phyloP scores from a whole-genome alignment of 2,888 invertebrate species.

The Seladonia tumulorum region DNA sequence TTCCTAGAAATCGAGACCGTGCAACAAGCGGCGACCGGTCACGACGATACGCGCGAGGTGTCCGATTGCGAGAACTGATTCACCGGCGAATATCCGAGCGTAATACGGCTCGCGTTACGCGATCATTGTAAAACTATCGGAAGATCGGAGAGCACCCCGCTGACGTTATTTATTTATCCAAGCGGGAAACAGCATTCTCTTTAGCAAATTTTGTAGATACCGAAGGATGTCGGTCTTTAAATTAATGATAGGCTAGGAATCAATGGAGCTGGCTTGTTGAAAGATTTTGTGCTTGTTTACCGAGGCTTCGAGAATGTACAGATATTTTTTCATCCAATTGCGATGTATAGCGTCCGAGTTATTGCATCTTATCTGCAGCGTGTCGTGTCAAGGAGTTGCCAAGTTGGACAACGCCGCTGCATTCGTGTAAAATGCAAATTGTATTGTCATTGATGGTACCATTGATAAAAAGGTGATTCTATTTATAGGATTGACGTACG shows the following conservation, averaged over 20 bases:
- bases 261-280: neutral
- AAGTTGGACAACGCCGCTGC: neutral
- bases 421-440: neutral
- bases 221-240: neutral
- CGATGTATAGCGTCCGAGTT: neutral
- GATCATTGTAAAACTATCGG: neutral
- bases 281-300: neutral
- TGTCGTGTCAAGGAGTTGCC: neutral
- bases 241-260: neutral
- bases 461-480: neutral
- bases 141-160: neutral
- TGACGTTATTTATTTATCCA: neutral
- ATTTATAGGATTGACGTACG: neutral
- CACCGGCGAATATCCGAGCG: slow-evolving; percentile 42
- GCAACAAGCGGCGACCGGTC: slow-evolving; percentile 17
- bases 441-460: neutral
- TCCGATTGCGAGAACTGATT: slow-evolving; percentile 64
- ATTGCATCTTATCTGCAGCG: no score
- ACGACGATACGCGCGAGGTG: slow-evolving; percentile 41
- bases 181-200: neutral
- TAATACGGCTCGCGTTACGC: slow-evolving; percentile 35
- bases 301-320: neutral
- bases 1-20: slow-evolving; percentile 66
- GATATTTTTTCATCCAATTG: neutral
- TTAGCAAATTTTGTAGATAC: neutral